Conservation (phyloP, 2,797 vertebrate genomes). For the Heliangelus exortis region DNA sequence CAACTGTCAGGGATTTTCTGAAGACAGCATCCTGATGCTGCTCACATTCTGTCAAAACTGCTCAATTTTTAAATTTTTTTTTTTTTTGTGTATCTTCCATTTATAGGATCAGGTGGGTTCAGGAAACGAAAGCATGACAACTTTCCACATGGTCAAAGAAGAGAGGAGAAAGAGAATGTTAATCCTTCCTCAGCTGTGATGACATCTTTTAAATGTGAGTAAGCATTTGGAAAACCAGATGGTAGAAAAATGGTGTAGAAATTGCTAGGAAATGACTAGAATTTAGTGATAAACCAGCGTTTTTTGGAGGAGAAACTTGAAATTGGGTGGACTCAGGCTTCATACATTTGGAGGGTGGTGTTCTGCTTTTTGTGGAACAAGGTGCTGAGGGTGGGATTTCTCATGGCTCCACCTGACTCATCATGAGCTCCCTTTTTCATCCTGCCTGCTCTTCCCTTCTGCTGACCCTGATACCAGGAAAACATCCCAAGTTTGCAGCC, state of each 20-base stretch:
- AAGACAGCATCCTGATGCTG: background rate
- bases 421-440: background rate
- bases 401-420: background rate
- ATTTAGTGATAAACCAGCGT: background rate
- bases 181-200: slow-evolving; percentile 83
- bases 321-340: background rate
- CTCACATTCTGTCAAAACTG: background rate
- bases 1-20: background rate
- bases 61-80: background rate
- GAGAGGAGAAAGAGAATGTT: slow-evolving; percentile 73
- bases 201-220: slow-evolving; percentile 88
- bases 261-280: background rate
- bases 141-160: slow-evolving; percentile 76
- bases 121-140: slow-evolving; percentile 84
- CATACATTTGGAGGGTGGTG: background rate
- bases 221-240: background rate
- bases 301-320: background rate
- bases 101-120: slow-evolving; percentile 80
- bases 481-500: background rate
- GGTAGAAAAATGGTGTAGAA: background rate
- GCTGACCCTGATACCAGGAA: background rate
- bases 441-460: background rate
- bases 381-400: background rate
- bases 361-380: background rate
- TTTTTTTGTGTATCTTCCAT: background rate